phyloP scores from a whole-genome alignment of 2,113 vertebrate species.

The Lates calcarifer region DNA sequence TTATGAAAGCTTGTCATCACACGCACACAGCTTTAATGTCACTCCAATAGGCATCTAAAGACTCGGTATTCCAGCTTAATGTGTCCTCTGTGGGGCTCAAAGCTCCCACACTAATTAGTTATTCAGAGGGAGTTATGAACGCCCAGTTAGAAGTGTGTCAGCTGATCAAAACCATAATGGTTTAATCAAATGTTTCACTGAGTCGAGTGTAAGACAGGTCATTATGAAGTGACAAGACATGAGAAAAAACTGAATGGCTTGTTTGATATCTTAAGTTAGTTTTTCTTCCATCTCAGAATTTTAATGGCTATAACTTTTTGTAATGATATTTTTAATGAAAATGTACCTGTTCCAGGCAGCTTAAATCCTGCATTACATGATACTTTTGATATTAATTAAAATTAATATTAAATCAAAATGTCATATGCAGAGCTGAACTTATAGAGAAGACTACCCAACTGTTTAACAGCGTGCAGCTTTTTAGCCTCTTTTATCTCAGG shows the following conservation, averaged over 20 bases:
- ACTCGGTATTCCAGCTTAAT: conserved; percentile 44
- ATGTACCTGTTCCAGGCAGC: neutral
- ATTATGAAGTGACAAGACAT: conserved; percentile 4
- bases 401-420: no score
- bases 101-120: conserved; percentile 55
- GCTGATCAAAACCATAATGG: conserved; percentile 44
- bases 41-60: conserved; percentile 46
- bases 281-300: neutral
- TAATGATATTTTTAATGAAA: neutral
- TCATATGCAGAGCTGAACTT: no score
- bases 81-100: conserved; percentile 54
- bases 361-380: no score
- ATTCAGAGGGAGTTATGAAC: conserved; percentile 41
- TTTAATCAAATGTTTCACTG: conserved; percentile 32
- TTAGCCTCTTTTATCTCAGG: no score
- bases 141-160: conserved; percentile 42
- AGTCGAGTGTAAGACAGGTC: neutral
- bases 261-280: neutral
- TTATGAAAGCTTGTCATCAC: conserved; percentile 66
- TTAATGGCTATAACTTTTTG: neutral
- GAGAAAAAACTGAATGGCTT: neutral
- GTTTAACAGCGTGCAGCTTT: no score
- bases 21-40: conserved; percentile 44
- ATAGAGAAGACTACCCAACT: no score
- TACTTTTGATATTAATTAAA: no score